A percentile compares a stretch with the other conserved stretches of the same genome.
These are phyloP conservation scores for Muntiacus reevesi DNA, from an alignment of 2,113 vertebrate genomes.

Conservation along the genomic window DNA sequence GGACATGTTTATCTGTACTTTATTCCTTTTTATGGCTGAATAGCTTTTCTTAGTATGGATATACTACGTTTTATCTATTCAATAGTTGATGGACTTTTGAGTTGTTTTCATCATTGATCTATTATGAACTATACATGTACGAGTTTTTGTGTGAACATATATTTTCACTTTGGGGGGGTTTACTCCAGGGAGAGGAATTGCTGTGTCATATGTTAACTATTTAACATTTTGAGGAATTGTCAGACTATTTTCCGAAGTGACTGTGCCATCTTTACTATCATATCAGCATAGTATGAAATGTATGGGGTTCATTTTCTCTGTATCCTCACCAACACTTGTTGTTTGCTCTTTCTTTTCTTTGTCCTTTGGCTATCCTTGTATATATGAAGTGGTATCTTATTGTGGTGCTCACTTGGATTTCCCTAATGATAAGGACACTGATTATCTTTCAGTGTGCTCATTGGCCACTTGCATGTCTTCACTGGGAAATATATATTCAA, in stretches of 20 bases:
- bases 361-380: not conserved
- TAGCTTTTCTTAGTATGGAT: too few species aligned
- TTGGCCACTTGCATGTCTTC: not conserved
- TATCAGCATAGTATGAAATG: not conserved
- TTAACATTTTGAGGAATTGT: not conserved
- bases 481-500: not conserved
- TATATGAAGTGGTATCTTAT: too few species aligned
- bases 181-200: not conserved
- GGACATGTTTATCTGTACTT: not conserved
- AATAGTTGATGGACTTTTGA: too few species aligned
- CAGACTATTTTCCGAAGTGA: not conserved
- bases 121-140: too few species aligned
- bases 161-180: not conserved
- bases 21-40: too few species aligned
- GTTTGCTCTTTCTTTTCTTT: too few species aligned
- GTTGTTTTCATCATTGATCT: too few species aligned
- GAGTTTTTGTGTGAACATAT: not conserved
- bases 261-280: not conserved
- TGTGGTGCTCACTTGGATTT: not conserved
- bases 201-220: not conserved
- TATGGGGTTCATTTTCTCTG: not conserved
- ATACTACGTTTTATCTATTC: too few species aligned
- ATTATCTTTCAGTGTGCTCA: not conserved
- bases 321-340: not conserved
- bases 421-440: too few species aligned